A percentile compares a stretch with the other conserved stretches of the same genome.
These are phyloP conservation scores for Nesospiza acunhae DNA, from an alignment of 2,113 vertebrate species.

Conservation along the genomic window DNA sequence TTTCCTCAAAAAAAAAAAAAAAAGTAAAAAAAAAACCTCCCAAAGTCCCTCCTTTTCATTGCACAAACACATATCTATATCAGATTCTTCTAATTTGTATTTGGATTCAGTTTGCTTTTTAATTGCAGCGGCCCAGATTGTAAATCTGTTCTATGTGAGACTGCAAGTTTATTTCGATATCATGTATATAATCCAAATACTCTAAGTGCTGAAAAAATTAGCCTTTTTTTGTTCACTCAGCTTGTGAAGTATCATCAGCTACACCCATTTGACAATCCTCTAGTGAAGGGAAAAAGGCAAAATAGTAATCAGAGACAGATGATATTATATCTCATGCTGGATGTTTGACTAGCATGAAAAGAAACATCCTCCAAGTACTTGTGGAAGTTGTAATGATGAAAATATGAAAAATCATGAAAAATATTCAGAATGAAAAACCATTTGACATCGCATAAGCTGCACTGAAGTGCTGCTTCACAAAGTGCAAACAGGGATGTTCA, in stretches of 20 bases:
- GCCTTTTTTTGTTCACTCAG: not conserved
- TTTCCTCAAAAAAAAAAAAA: not conserved
- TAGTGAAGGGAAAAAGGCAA: not conserved
- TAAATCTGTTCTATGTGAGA: not conserved
- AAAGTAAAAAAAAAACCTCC: not conserved
- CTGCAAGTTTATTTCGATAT: not conserved
- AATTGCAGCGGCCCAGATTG: not conserved
- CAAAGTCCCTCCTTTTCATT: not conserved
- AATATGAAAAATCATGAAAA: constrained; percentile 32
- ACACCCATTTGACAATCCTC: not conserved
- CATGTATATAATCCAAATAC: not conserved
- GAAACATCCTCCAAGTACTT: not conserved
- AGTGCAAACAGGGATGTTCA: not conserved
- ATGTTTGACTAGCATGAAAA: not conserved
- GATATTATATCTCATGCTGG: constrained; percentile 1
- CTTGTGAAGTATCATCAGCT: constrained; percentile 6
- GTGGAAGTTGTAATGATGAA: not conserved
- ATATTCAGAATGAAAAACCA: not conserved
- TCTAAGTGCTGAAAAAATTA: not conserved
- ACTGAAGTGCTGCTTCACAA: not conserved
- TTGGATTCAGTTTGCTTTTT: not conserved
- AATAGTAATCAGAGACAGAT: constrained; percentile 10
- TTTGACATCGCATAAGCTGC: not conserved
- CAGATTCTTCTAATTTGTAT: not conserved
- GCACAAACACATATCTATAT: not conserved